Conservation (phyloP, 2,113 vertebrate genomes). For the Myocastor coypus region DNA sequence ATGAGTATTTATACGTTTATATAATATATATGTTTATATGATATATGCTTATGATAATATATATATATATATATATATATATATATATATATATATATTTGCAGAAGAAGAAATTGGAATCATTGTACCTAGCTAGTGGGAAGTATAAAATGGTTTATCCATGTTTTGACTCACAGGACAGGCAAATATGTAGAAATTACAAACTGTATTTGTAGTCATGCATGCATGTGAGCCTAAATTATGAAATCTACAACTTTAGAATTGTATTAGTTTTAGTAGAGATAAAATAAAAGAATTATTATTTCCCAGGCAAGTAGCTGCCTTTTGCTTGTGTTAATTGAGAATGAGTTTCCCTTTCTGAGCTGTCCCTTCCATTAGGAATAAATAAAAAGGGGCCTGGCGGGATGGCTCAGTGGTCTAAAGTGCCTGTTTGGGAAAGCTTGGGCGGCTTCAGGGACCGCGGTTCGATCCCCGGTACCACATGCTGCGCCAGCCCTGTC, state of each 20-base stretch:
- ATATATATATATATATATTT: not conserved
- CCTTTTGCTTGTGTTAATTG: not conserved
- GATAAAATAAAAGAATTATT: conserved; percentile 55
- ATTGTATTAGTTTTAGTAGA: conserved; percentile 54
- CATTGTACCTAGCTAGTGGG: not conserved
- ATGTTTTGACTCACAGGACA: conserved; percentile 56
- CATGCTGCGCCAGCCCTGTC: no score
- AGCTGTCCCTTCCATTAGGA: not conserved
- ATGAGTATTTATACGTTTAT: not conserved
- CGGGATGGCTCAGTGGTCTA: no score
- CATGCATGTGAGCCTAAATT: not conserved
- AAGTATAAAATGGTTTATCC: not conserved
- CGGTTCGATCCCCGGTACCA: no score
- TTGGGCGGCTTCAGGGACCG: no score
- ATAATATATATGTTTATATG: not conserved
- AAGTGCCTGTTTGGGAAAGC: no score
- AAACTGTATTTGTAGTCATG: conserved; percentile 14
- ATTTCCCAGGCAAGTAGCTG: conserved; percentile 7
- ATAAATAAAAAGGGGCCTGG: conserved; percentile 35
- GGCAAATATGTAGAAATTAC: conserved; percentile 43
- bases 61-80: not conserved
- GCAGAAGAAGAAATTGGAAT: not conserved
- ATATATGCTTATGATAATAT: no score
- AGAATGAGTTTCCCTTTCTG: not conserved
- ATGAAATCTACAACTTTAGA: conserved; percentile 45